Evolutionary conservation across 1,140 invertebrate genomes (phyloP), one percentile per base, ranked within the genome.

Genomic region (Drosophila lacteicornis): DNA sequence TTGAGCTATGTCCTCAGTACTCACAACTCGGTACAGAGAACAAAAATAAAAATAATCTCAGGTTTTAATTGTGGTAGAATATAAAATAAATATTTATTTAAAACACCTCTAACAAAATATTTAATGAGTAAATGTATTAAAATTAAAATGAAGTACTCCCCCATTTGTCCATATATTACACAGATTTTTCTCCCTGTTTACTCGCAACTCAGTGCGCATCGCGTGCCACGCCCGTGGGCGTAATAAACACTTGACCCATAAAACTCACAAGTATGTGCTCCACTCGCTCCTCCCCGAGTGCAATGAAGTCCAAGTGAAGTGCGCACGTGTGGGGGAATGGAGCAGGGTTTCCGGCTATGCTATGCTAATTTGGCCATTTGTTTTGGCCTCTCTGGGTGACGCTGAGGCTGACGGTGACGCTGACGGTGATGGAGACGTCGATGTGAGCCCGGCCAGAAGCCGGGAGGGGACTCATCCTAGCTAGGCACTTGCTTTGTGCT

Each of bases 171-270:
- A 5, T 15, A 40, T 42, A n/a, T 15, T n/a, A 25, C 19, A n/a
- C 13, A n/a, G 13, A 55, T n/a, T 56, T 57, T 57, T 57, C 36
- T 43, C 36, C 15, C 22, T 43, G 36, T 25, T 57, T 30, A 11
- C 15, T 22, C 15, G 27, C 36, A 30, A 43, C 62, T 36, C 51
- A 57, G 40, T 19, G 42, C 50, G 50, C 56, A 47, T 56, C 49
- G 60, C 30, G 45, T 47, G 78, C 83, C 84, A 87, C 85, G 85
- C 84, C 84, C 77, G 55, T 73, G 77, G 84, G 85, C 84, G 80
- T 87, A 87, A 87, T 87, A 88, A 90, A 84, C 84, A 88, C 84
- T 87, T 87, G 84, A 87, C 84, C 84, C 85, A 90, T 87, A 87
- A 87, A 74, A 84, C 82, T 80, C 65, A 69, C 76, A 83, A 87